A percentile compares a stretch with the other conserved stretches of the same genome.
Conservation (phyloP, 2,888 invertebrate species). For the Trisateles emortualis region DNA sequence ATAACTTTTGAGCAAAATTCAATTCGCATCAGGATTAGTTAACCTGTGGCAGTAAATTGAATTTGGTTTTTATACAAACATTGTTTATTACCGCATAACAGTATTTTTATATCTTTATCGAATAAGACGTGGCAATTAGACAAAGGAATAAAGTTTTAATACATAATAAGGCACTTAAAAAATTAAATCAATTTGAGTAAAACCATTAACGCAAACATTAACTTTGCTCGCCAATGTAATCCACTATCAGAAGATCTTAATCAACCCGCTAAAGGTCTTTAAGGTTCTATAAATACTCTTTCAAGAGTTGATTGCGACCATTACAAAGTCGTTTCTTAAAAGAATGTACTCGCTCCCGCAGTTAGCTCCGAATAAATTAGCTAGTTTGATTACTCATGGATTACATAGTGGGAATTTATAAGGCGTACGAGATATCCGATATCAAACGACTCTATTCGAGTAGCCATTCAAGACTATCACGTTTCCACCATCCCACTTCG, state of each 20-base stretch:
- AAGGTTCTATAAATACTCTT: constrained; percentile 40
- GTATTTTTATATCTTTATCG: not conserved
- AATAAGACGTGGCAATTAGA: not conserved
- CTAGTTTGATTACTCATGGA: constrained; percentile 52
- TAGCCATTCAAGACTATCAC: constrained; percentile 73
- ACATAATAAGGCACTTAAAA: not conserved
- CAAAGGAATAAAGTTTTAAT: not conserved
- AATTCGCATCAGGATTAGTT: constrained; percentile 47
- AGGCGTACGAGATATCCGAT: constrained; percentile 56
- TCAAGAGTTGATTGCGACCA: constrained; percentile 40
- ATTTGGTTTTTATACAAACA: constrained; percentile 41
- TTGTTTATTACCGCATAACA: not conserved
- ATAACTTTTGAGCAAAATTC: constrained; percentile 58
- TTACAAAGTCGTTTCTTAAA: constrained; percentile 54
- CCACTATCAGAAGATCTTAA: constrained; percentile 17
- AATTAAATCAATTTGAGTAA: not conserved
- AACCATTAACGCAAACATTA: not conserved
- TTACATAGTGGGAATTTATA: constrained; percentile 52
- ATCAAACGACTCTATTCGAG: constrained; percentile 65
- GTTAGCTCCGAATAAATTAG: constrained; percentile 52
- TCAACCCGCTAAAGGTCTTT: constrained; percentile 17
- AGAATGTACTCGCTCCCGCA: constrained; percentile 41
- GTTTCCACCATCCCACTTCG: constrained; percentile 71
- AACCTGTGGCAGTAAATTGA: constrained; percentile 5
- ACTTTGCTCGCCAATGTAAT: not conserved